Evolutionary conservation across 2,888 invertebrate species (phyloP).

Genomic region (Cryptocephalus moraei): DNA sequence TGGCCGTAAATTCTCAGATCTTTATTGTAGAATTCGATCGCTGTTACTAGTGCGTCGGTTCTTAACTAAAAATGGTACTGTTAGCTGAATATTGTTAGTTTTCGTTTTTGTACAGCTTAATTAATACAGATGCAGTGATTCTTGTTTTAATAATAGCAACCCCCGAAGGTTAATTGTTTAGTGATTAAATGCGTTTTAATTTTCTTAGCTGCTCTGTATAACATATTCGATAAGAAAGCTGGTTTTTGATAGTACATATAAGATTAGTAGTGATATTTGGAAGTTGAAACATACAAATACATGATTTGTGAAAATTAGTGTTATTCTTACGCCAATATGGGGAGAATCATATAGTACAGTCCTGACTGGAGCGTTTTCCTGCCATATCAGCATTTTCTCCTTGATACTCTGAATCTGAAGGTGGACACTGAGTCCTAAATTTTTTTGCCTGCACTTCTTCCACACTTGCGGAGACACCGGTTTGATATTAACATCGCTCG

Average conservation of each 20-base stretch:
- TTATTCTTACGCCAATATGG: constrained; percentile 42
- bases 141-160: too few species aligned
- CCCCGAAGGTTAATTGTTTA: too few species aligned
- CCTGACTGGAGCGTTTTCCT: constrained; percentile 57
- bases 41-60: constrained; percentile 42
- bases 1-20: constrained; percentile 58
- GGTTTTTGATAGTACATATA: too few species aligned
- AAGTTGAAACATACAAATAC: too few species aligned
- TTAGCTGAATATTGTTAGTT: too few species aligned
- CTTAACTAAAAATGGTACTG: constrained; percentile 34
- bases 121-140: too few species aligned
- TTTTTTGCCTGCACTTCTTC: constrained; percentile 43
- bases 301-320: too few species aligned
- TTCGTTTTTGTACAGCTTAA: too few species aligned
- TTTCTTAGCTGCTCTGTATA: too few species aligned
- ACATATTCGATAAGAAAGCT: too few species aligned
- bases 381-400: constrained; percentile 53
- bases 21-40: constrained; percentile 52
- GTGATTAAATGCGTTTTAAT: too few species aligned
- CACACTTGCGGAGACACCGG: constrained; percentile 41
- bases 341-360: constrained; percentile 56
- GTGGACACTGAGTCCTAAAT: constrained; percentile 55
- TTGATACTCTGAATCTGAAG: constrained; percentile 53
- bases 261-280: too few species aligned
- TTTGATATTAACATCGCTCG: constrained; percentile 42